Conservation (phyloP, 2,888 invertebrate genomes). For the Tiliacea aurago region DNA sequence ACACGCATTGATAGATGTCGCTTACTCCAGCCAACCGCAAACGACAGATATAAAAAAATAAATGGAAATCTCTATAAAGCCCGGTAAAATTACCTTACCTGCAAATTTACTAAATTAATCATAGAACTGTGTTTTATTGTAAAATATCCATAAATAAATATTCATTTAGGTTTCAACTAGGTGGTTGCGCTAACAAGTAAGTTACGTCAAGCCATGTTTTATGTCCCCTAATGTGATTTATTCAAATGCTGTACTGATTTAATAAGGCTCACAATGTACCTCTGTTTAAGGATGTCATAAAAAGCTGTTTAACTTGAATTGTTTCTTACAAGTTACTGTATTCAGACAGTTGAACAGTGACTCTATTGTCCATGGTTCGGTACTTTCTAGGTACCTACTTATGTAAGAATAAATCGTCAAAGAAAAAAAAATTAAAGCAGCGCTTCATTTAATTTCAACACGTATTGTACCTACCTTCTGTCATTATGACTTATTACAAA, state of each 20-base stretch:
- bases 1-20: slow-evolving; percentile 49
- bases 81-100: neutral
- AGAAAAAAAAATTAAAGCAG: neutral
- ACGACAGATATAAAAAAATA: neutral
- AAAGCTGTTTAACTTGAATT: slow-evolving; percentile 52
- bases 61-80: neutral
- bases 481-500: neutral
- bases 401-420: neutral
- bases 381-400: neutral
- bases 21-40: slow-evolving; percentile 14
- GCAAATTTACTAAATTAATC: slow-evolving; percentile 9
- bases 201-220: slow-evolving; percentile 50
- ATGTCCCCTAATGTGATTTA: slow-evolving; percentile 45
- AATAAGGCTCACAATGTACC: slow-evolving; percentile 50
- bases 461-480: neutral
- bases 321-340: slow-evolving; percentile 52
- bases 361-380: slow-evolving; percentile 19
- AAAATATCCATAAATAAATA: slow-evolving; percentile 41
- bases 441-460: neutral
- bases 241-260: slow-evolving; percentile 50
- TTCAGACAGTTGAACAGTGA: slow-evolving; percentile 22
- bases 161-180: slow-evolving; percentile 16
- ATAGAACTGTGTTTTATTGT: slow-evolving; percentile 14
- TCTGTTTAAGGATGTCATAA: slow-evolving; percentile 33
- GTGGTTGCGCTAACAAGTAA: slow-evolving; percentile 37